phyloP scores from a whole-genome alignment of 2,797 vertebrate genomes.

The Malurus leucopterus region DNA sequence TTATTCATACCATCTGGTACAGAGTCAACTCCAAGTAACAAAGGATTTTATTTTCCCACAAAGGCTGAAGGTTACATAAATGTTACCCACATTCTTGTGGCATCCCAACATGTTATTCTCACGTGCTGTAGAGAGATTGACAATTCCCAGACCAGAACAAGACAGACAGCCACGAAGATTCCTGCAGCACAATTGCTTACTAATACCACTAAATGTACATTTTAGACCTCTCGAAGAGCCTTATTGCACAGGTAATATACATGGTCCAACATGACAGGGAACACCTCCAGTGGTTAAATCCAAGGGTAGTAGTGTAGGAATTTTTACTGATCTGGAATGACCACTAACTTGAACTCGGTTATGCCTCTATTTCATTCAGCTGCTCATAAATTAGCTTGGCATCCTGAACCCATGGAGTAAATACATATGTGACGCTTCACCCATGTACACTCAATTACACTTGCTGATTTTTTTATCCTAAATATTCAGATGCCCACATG shows the following conservation, averaged over 20 bases:
- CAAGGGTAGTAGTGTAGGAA: not conserved
- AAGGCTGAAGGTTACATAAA: constrained; percentile 54
- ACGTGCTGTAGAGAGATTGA: constrained; percentile 24
- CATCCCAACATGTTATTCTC: constrained; percentile 40
- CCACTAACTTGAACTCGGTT: not conserved
- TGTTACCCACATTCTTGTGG: constrained; percentile 45
- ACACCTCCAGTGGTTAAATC: constrained; percentile 31
- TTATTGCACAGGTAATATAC: not conserved
- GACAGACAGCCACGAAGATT: not conserved
- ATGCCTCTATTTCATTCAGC: constrained; percentile 20
- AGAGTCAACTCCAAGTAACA: constrained; percentile 62
- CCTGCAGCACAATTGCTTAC: constrained; percentile 17
- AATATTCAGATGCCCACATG: not conserved
- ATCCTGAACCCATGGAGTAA: constrained; percentile 19
- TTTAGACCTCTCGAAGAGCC: constrained; percentile 21
- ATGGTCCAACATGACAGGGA: not conserved
- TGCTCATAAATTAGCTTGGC: constrained; percentile 15
- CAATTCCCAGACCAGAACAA: constrained; percentile 37
- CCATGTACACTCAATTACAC: not conserved
- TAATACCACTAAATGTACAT: constrained; percentile 1
- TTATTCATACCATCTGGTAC: constrained; percentile 65
- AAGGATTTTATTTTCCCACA: constrained; percentile 67
- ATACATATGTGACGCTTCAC: not conserved
- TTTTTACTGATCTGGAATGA: constrained; percentile 19
- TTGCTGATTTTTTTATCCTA: not conserved